Base-by-base conservation (phyloP, 2,888 invertebrate species). In the Xestia rhomboidea region DNA sequence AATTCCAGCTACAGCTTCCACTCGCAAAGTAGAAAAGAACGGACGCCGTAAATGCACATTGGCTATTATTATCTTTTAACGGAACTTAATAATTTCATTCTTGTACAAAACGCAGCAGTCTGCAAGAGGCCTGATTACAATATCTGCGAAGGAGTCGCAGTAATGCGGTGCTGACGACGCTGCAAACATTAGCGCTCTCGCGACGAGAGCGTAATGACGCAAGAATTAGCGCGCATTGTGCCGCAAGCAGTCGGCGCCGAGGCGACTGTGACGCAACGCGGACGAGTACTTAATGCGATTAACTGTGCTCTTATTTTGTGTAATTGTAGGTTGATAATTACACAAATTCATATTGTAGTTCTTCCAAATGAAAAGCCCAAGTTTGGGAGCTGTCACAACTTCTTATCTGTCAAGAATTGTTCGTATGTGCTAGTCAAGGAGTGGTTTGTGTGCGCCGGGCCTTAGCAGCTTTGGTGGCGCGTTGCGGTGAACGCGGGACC, bases 151-250 rank as follows among this genome's bases (percentile, higher is more conserved):
- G 82, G 83, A 79, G 83, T 81, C 72, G 84, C 66, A 76, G 46
- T 85, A 79, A 85, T 87, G 86, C 77, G 79, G 8, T 79, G 84
- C 84, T 68, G 87, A 82, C 83, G 82, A 79, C 76, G 91, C 89
- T 87, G 91, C 91, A 92, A 93, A 93, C 94, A 93, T 93, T 93
- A 93, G 93, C 94, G 92, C 91, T 87, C 92, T 92, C 87, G 82
- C 88, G 81, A 86, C 81, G 85, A 93, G 94, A 89, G 89, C 86
- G 85, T 93, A 94, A 94, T 94, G 91, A 91, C 89, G 87, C 89
- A 86, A 83, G 92, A 93, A 94, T 94, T 94, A 94, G 92, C 92
- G 91, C 24, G 82, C 88, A 93, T 93, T 93, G 92, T 91, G 69
- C 41, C 21, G 64, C 67, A 49, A 30, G 64, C 46, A 41, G 71